Conservation (phyloP, 2,888 invertebrate genomes). For the Holacanthella duospinosa region DNA sequence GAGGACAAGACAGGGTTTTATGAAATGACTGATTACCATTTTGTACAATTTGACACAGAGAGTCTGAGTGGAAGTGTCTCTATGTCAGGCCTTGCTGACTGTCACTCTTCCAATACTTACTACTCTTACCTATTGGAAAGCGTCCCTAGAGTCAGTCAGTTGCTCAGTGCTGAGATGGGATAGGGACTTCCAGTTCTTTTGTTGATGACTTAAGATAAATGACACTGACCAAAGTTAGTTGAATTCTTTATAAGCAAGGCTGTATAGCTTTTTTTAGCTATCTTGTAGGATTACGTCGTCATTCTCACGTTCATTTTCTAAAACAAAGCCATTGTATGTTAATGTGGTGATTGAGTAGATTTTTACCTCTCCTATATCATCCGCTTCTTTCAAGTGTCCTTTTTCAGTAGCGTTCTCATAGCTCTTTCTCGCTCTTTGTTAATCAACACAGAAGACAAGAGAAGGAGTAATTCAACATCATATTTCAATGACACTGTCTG, state of each 20-base stretch:
- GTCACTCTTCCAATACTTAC: conserved; percentile 5
- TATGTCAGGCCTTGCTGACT: conserved; percentile 1
- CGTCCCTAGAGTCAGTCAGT: background rate
- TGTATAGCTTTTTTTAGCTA: background rate
- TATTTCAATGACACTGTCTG: too few relatives aligned
- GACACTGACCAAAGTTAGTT: background rate
- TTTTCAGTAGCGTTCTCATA: conserved; percentile 26
- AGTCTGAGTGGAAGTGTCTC: background rate
- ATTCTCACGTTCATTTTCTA: conserved; percentile 1
- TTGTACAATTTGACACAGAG: conserved; percentile 7
- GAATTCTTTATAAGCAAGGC: background rate
- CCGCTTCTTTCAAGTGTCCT: conserved; percentile 14
- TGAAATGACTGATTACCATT: conserved; percentile 14
- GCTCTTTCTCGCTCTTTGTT: conserved; percentile 16
- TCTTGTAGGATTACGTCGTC: background rate
- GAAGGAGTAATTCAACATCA: too few relatives aligned
- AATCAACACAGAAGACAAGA: too few relatives aligned
- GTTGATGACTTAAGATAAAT: background rate
- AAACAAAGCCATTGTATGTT: conserved; percentile 27
- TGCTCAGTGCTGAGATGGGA: too few relatives aligned
- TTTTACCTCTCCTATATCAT: background rate
- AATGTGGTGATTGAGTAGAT: conserved; percentile 18
- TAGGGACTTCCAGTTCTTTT: too few relatives aligned
- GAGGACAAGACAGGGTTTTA: background rate
- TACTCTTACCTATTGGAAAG: too few relatives aligned